Evolutionary conservation across 2,113 vertebrate species (phyloP), one percentile per base, ranked within the genome.

Genomic region (Gracilinanus agilis): DNA sequence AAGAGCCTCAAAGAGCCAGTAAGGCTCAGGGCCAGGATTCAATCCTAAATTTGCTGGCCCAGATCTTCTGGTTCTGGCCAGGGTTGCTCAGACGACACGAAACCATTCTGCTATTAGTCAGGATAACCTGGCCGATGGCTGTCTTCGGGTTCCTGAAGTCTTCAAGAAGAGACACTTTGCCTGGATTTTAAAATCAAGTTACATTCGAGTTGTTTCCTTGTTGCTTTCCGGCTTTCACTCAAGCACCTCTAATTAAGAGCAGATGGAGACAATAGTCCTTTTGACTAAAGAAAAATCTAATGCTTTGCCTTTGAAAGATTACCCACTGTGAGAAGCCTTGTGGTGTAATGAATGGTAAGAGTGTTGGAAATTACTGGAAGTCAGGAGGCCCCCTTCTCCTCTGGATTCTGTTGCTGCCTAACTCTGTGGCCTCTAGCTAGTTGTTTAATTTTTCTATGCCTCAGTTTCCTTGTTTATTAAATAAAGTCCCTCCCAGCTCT

Each of bases 271-370:
- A 83, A 83, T 83, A 40, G 67, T 23, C n/a, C 67, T 83, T 83
- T 83, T 83, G 19, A 83, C 67, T 83, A 40, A 83, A 83, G 67
- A 16, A 83, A 83, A 83, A 83, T 40, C 67, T 40, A 83, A 83
- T 83, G 67, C 67, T 83, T 83, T 40, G 67, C n/a, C 67, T 83
- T 83, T 83, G 67, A 83, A 83, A 83, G 67, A 83, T 83, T 83
- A 83, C 67, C 67, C 67, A 83, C 67, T 83, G 67, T 83, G 67
- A 83, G 67, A 83, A 83, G n/a, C 67, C 19, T 83, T 83, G 67
- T 83, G 67, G 67, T 40, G 16, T 83, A 23, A 83, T 83, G 67
- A 83, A 83, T 83, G 67, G n/a, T 23, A 40, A 83, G 67, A 83
- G 67, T 83, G 67, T 40, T 83, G 40, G 67, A 83, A 83, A 83